Percentiles rank a stretch among this genome's conserved stretches.
phyloP scores from a whole-genome alignment of 2,113 vertebrate species.

The Nannospalax galili region DNA sequence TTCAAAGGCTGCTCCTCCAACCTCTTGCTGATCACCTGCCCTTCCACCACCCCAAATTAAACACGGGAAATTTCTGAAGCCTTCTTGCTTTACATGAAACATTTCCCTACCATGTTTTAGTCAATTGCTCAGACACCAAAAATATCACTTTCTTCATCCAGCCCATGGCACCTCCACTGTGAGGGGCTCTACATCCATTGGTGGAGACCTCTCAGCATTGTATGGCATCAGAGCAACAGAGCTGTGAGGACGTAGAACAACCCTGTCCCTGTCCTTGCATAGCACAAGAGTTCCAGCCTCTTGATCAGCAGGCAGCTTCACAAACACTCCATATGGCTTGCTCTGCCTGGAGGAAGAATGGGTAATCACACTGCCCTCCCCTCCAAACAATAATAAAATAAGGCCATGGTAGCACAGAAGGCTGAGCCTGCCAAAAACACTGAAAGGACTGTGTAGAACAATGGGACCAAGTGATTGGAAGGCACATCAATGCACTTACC shows the following conservation, averaged over 20 bases:
- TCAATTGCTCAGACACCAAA: slow-evolving; percentile 84
- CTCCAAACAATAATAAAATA: slow-evolving; percentile 89
- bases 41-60: slow-evolving; percentile 84
- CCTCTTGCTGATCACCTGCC: slow-evolving; percentile 85
- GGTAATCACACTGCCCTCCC: slow-evolving; percentile 87
- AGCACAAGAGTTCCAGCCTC: slow-evolving; percentile 86
- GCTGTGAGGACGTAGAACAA: slow-evolving; percentile 84
- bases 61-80: slow-evolving; percentile 86
- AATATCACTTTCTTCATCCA: slow-evolving; percentile 80
- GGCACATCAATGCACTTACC: slow-evolving; percentile 79
- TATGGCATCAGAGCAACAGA: slow-evolving; percentile 85
- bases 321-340: slow-evolving; percentile 90
- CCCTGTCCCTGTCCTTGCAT: slow-evolving; percentile 72
- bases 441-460: slow-evolving; percentile 85
- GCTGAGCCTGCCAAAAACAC: slow-evolving; percentile 85
- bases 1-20: slow-evolving; percentile 83
- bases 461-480: slow-evolving; percentile 84
- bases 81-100: slow-evolving; percentile 85
- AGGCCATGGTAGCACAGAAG: slow-evolving; percentile 85
- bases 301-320: slow-evolving; percentile 86
- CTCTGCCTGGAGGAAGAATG: slow-evolving; percentile 88
- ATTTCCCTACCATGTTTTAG: slow-evolving; percentile 83
- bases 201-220: slow-evolving; percentile 81
- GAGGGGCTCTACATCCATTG: slow-evolving; percentile 85
- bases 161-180: slow-evolving; percentile 81